A percentile compares a stretch with the other conserved stretches of the same genome.
These are phyloP conservation scores for Hemitrygon akajei DNA, from an alignment of 2,797 vertebrate species.

Conservation along the genomic window DNA sequence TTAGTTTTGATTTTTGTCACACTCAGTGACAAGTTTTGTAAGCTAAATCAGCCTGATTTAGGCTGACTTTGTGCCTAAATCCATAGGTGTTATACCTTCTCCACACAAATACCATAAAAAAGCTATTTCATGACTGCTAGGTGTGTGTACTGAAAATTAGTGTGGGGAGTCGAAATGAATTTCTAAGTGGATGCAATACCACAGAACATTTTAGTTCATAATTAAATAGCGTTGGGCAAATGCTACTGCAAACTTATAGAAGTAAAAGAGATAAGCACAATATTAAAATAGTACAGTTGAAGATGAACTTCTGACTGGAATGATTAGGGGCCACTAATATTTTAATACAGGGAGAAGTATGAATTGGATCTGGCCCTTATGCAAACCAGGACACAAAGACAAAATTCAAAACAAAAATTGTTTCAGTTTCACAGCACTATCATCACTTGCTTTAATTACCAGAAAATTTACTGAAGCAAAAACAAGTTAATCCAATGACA, in stretches of 20 bases:
- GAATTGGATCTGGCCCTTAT: neutral
- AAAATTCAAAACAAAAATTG: conserved; percentile 9
- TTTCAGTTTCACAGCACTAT: neutral
- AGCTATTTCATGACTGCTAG: neutral
- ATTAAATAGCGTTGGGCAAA: no score
- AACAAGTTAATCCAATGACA: conserved; percentile 8
- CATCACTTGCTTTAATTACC: neutral
- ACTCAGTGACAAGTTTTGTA: neutral
- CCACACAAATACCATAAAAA: neutral
- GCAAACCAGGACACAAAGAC: neutral
- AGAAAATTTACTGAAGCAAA: neutral
- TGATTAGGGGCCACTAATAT: neutral
- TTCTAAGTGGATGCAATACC: neutral
- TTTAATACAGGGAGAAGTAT: neutral
- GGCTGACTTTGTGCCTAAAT: neutral
- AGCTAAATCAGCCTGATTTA: neutral
- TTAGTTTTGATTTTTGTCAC: neutral
- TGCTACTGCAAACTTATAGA: neutral
- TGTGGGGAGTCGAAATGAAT: conserved; percentile 1
- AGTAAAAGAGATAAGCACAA: neutral
- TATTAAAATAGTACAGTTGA: neutral
- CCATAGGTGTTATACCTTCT: neutral
- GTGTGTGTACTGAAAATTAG: conserved; percentile 4
- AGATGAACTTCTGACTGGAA: neutral
- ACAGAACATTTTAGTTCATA: neutral